These are phyloP conservation scores for Diaperis boleti DNA, from an alignment of 2,888 invertebrate species.

Conservation along the genomic window DNA sequence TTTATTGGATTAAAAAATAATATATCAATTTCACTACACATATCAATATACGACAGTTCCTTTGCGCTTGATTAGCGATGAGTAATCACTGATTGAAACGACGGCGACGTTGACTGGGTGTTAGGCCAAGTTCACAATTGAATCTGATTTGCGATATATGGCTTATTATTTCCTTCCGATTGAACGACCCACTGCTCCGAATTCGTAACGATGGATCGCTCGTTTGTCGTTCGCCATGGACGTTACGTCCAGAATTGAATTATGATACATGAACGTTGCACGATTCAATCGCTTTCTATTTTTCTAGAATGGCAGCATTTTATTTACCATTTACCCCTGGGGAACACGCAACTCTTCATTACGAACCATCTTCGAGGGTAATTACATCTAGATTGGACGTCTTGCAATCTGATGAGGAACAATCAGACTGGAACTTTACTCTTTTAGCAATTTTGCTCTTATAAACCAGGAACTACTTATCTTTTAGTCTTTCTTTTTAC, in stretches of 20 bases:
- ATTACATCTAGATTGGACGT: background rate
- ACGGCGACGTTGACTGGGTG: background rate
- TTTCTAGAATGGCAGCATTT: constrained; percentile 11
- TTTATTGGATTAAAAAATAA: constrained; percentile 41
- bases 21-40: constrained; percentile 28
- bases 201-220: constrained; percentile 29
- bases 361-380: background rate
- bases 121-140: constrained; percentile 10
- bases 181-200: constrained; percentile 23
- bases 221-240: constrained; percentile 30
- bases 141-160: constrained; percentile 10
- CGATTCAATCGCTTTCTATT: background rate
- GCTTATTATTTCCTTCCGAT: constrained; percentile 33
- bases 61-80: constrained; percentile 12
- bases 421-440: background rate
- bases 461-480: background rate
- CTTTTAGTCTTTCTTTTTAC: too few relatives aligned
- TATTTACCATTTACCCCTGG: constrained; percentile 1
- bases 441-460: background rate
- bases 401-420: background rate
- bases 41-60: constrained; percentile 10
- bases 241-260: constrained; percentile 13
- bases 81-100: constrained; percentile 21
- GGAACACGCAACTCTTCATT: background rate
- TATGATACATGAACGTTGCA: constrained; percentile 14